Evolutionary conservation across 2,113 vertebrate genomes (phyloP).

Genomic region (Dasyprocta punctata): DNA sequence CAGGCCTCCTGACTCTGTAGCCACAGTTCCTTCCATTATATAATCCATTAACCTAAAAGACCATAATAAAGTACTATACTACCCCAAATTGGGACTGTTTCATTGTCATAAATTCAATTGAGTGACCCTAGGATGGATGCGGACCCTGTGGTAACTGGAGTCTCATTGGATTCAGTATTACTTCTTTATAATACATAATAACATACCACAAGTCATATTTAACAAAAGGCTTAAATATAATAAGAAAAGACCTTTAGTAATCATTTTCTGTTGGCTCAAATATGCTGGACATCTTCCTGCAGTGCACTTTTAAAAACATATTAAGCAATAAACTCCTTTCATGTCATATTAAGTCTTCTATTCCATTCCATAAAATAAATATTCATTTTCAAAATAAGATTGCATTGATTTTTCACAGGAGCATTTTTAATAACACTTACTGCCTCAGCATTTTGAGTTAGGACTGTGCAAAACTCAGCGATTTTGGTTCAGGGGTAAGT

Average conservation of each 20-base stretch:
- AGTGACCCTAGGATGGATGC: neutral
- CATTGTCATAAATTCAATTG: neutral
- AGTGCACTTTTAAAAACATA: constrained; percentile 73
- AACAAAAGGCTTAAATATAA: constrained; percentile 42
- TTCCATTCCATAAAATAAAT: constrained; percentile 75
- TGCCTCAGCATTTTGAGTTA: constrained; percentile 70
- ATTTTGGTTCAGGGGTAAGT: constrained; percentile 69
- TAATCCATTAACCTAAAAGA: neutral
- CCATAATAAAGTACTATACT: neutral
- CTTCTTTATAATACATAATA: constrained; percentile 45
- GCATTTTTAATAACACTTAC: constrained; percentile 73
- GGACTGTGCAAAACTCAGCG: constrained; percentile 73
- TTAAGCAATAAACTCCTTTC: constrained; percentile 70
- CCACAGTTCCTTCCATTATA: constrained; percentile 6
- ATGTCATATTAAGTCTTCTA: constrained; percentile 67
- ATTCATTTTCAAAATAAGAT: constrained; percentile 78
- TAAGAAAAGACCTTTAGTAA: constrained; percentile 43
- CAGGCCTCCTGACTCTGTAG: neutral
- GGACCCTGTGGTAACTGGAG: neutral
- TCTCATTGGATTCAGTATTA: constrained; percentile 39
- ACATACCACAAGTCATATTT: constrained; percentile 36
- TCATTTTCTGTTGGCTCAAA: constrained; percentile 61
- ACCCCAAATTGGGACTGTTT: neutral
- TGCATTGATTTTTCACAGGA: constrained; percentile 76
- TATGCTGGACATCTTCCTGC: constrained; percentile 44